A percentile compares a stretch with the other conserved stretches of the same genome.
Evolutionary conservation across 1,140 invertebrate species (phyloP).

Genomic region (Arctopsyche grandis): DNA sequence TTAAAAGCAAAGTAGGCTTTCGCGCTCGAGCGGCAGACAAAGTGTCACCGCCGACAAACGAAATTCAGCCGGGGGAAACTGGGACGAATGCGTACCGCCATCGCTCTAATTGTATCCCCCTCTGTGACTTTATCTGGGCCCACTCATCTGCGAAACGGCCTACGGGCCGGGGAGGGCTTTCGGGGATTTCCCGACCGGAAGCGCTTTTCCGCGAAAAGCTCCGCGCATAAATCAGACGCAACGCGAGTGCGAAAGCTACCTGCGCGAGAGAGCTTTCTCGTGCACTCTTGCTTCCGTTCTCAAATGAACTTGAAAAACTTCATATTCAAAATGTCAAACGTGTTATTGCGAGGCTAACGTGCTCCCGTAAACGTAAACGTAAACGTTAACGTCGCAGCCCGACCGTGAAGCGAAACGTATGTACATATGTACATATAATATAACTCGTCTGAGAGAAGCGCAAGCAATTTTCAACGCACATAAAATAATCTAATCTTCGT

Average conservation of each 20-base stretch:
- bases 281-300: no score
- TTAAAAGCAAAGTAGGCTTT: constrained; percentile 15
- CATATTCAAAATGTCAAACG: constrained; percentile 20
- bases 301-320: constrained; percentile 14
- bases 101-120: constrained; percentile 8
- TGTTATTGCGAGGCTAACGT: constrained; percentile 4
- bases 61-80: neutral
- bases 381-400: neutral
- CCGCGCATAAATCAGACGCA: constrained; percentile 16
- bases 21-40: neutral
- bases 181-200: neutral
- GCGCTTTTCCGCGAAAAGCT: constrained; percentile 6
- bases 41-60: constrained; percentile 10
- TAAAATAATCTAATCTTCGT: constrained; percentile 29
- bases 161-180: neutral
- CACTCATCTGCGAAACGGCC: constrained; percentile 15
- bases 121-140: constrained; percentile 3
- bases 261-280: no score
- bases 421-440: no score
- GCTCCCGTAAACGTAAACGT: constrained; percentile 14
- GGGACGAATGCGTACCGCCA: neutral
- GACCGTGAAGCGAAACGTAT: neutral
- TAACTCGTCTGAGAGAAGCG: neutral
- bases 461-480: neutral
- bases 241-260: neutral